phyloP scores from a whole-genome alignment of 2,888 invertebrate genomes.

The Ctenicera cuprea region DNA sequence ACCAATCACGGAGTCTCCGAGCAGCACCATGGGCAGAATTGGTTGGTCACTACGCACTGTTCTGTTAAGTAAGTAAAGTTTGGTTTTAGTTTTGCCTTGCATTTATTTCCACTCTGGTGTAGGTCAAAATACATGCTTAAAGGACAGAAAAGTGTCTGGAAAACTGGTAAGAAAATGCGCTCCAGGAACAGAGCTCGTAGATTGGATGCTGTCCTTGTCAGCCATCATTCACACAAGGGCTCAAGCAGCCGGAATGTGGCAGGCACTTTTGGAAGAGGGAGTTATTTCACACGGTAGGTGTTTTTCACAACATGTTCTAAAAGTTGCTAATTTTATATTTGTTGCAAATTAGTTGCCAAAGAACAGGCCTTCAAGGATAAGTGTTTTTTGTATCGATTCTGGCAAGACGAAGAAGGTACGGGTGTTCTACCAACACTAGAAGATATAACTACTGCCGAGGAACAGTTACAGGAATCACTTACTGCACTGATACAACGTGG shows the following conservation, averaged over 20 bases:
- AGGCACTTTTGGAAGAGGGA: constrained; percentile 87
- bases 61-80: constrained; percentile 74
- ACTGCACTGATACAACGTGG: constrained; percentile 81
- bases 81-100: not conserved
- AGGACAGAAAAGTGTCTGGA: constrained; percentile 76
- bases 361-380: constrained; percentile 90
- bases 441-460: constrained; percentile 80
- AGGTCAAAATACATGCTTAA: constrained; percentile 74
- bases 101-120: no score
- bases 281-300: constrained; percentile 81
- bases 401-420: constrained; percentile 81
- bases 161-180: constrained; percentile 81
- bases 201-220: constrained; percentile 83
- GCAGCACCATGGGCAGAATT: constrained; percentile 80
- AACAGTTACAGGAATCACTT: constrained; percentile 81
- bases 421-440: constrained; percentile 75
- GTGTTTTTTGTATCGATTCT: constrained; percentile 88
- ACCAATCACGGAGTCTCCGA: constrained; percentile 81
- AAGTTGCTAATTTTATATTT: not conserved
- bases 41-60: constrained; percentile 83
- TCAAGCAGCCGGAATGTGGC: constrained; percentile 89
- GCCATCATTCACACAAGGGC: constrained; percentile 79
- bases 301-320: not conserved
- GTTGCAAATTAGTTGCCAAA: constrained; percentile 76
- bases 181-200: constrained; percentile 87